A percentile compares a stretch with the other conserved stretches of the same genome.
Conservation (phyloP, 2,888 invertebrate genomes). For the Ichneumoninae sp. region DNA sequence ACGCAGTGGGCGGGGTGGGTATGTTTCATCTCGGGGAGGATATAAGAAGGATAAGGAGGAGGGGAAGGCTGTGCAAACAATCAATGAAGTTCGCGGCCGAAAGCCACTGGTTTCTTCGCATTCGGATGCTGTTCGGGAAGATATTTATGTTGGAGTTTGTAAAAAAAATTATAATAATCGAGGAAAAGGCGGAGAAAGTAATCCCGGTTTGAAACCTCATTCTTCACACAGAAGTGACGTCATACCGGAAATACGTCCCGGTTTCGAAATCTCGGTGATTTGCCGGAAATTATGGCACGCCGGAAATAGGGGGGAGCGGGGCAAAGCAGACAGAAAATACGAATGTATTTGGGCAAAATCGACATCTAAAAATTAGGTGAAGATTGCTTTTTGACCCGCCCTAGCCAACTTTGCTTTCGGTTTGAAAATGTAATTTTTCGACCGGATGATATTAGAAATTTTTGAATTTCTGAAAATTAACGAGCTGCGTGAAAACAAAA, state of each 20-base stretch:
- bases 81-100: conserved; percentile 73
- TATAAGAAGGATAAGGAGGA: conserved; percentile 63
- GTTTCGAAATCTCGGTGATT: background rate
- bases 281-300: too few species aligned
- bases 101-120: conserved; percentile 61
- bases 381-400: too few species aligned
- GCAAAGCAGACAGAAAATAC: too few species aligned
- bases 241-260: background rate
- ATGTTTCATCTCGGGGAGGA: conserved; percentile 63
- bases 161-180: conserved; percentile 10
- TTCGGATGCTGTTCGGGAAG: conserved; percentile 38
- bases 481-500: too few species aligned
- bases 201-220: background rate
- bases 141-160: conserved; percentile 27
- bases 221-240: background rate
- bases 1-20: conserved; percentile 65
- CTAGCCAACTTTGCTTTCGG: too few species aligned
- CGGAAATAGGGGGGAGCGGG: too few species aligned
- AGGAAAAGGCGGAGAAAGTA: background rate
- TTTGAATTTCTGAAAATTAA: too few species aligned
- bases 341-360: too few species aligned
- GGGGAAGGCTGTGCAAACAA: conserved; percentile 73
- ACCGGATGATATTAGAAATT: too few species aligned
- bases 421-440: too few species aligned
- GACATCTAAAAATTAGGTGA: too few species aligned